Percentiles rank a stretch among this genome's conserved stretches.
Evolutionary conservation across 1,140 invertebrate genomes (phyloP).

Genomic region (Drosophila saltans): DNA sequence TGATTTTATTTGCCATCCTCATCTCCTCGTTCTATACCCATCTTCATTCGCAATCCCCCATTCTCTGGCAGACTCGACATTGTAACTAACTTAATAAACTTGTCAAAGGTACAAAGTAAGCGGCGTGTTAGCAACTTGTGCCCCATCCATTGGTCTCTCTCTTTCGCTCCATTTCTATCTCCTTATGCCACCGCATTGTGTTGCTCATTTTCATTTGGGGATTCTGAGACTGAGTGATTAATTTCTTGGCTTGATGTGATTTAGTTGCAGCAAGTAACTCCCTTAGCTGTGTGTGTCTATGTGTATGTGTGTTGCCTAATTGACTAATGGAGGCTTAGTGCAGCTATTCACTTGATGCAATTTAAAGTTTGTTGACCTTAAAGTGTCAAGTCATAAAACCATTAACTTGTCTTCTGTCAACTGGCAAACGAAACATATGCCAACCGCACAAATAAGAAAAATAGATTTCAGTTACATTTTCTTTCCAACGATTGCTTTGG

Average conservation of each 20-base stretch:
- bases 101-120: slow-evolving; percentile 73
- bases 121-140: slow-evolving; percentile 63
- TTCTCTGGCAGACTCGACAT: slow-evolving; percentile 38
- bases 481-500: neutral
- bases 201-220: slow-evolving; percentile 71
- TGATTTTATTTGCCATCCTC: slow-evolving; percentile 69
- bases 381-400: slow-evolving; percentile 62
- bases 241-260: slow-evolving; percentile 75
- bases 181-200: slow-evolving; percentile 51
- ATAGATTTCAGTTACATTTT: slow-evolving; percentile 2
- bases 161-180: neutral
- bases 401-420: slow-evolving; percentile 24
- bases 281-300: neutral
- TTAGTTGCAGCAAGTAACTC: slow-evolving; percentile 50
- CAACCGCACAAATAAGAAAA: neutral
- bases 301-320: slow-evolving; percentile 46
- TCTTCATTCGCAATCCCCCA: slow-evolving; percentile 12
- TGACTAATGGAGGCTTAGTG: slow-evolving; percentile 70
- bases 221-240: slow-evolving; percentile 72
- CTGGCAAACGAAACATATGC: neutral
- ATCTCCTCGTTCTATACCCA: slow-evolving; percentile 17
- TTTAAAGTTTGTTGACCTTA: slow-evolving; percentile 64
- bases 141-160: slow-evolving; percentile 13
- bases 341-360: slow-evolving; percentile 45
- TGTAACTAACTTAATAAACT: slow-evolving; percentile 75